Evolutionary conservation across 2,888 invertebrate genomes (phyloP).

Genomic region (Ditula angustiorana): DNA sequence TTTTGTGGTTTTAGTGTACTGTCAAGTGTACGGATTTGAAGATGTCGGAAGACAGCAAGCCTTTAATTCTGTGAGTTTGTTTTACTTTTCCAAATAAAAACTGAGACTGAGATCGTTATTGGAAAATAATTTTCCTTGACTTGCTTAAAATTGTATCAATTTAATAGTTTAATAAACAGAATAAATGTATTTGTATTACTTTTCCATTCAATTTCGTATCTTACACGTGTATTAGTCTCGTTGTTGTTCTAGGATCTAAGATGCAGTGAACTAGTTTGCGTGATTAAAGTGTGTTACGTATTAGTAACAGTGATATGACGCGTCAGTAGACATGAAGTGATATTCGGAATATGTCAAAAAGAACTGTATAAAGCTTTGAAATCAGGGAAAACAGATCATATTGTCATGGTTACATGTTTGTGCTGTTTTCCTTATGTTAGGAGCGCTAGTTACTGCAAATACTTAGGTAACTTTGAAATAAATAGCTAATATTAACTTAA

Average conservation of each 20-base stretch:
- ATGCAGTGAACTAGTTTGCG: not conserved
- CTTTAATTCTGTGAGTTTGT: constrained; percentile 68
- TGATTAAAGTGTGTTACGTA: not conserved
- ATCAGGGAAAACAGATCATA: no score
- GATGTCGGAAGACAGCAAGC: constrained; percentile 66
- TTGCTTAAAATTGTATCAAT: not conserved
- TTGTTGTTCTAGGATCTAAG: not conserved
- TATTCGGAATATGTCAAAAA: no score
- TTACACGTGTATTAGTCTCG: not conserved
- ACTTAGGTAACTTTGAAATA: no score
- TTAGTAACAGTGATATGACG: no score
- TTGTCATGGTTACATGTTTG: no score
- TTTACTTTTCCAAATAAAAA: not conserved
- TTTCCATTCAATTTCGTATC: not conserved
- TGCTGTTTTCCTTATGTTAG: no score
- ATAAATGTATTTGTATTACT: not conserved
- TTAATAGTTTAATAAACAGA: not conserved
- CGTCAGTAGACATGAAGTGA: no score
- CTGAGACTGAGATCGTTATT: no score
- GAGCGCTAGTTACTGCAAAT: no score
- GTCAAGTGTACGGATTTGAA: constrained; percentile 32
- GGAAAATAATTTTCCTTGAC: no score
- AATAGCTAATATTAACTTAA: not conserved
- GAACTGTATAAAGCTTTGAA: no score
- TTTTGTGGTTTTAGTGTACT: not conserved